Conservation (phyloP, 2,888 invertebrate species). For the Ypsolopha scabrella region DNA sequence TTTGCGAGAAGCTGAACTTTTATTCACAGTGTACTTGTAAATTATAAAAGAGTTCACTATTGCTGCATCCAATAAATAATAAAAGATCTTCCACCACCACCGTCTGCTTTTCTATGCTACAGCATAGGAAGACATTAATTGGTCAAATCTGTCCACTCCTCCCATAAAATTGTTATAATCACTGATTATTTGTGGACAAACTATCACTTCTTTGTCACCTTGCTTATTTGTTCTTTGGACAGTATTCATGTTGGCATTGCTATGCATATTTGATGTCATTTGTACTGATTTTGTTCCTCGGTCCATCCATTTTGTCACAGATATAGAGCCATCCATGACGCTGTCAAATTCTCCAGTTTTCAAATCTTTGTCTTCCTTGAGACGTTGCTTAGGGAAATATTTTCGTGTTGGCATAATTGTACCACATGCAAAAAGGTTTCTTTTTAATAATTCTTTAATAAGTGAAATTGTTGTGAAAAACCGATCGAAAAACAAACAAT, state of each 20-base stretch:
- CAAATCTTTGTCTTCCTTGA: conserved; percentile 3
- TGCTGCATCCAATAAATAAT: conserved; percentile 9
- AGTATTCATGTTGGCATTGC: not conserved
- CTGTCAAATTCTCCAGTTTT: conserved; percentile 2
- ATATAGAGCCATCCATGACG: conserved; percentile 4
- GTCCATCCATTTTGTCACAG: conserved; percentile 4
- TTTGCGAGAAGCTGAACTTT: conserved; percentile 2
- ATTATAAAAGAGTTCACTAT: conserved; percentile 7
- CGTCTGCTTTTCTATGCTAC: conserved; percentile 5
- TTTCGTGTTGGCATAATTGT: conserved; percentile 6
- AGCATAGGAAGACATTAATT: conserved; percentile 3
- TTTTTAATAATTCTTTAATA: conserved; percentile 1
- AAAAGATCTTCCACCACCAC: conserved; percentile 7
- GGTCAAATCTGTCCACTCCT: conserved; percentile 4
- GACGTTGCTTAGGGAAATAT: conserved; percentile 3
- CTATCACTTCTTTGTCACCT: conserved; percentile 1
- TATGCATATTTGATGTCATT: conserved; percentile 5
- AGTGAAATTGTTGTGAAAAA: not conserved
- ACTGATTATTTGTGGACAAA: conserved; percentile 1
- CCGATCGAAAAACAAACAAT: conserved; percentile 6
- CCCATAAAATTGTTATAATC: conserved; percentile 6
- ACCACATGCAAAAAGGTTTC: conserved; percentile 1
- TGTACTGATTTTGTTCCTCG: conserved; percentile 4
- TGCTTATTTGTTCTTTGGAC: conserved; percentile 2
- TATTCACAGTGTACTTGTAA: conserved; percentile 6